A percentile compares a stretch with the other conserved stretches of the same genome.
Evolutionary conservation across 2,113 vertebrate genomes (phyloP).

Genomic region (Hydrochoerus hydrochaeris): DNA sequence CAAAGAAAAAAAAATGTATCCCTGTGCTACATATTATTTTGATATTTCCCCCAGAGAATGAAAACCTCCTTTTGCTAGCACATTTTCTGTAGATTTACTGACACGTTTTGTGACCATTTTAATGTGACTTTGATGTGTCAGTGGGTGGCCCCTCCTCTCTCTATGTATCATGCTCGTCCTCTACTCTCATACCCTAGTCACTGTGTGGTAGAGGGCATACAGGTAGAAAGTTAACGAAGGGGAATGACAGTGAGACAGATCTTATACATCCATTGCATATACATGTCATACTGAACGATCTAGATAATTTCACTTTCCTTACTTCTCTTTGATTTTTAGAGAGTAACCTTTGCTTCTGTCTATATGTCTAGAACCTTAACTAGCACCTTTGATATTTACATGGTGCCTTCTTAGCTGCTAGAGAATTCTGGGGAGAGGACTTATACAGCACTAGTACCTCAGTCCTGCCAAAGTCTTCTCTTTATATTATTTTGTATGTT

Average conservation of each 20-base stretch:
- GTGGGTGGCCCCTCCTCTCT: rapidly evolving
- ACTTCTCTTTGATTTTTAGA: neutral
- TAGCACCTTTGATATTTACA: neutral
- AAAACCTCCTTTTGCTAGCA: neutral
- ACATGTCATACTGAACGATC: neutral
- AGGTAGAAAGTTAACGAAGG: neutral
- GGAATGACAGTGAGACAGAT: neutral
- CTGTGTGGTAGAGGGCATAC: neutral
- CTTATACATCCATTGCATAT: neutral
- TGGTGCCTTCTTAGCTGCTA: neutral
- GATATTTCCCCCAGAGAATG: neutral
- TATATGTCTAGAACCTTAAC: neutral
- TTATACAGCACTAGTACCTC: neutral
- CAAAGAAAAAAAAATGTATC: neutral
- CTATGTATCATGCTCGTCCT: neutral
- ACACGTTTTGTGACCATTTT: neutral
- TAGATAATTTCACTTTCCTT: neutral
- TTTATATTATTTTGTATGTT: neutral
- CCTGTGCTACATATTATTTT: neutral
- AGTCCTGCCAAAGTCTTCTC: neutral
- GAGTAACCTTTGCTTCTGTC: neutral
- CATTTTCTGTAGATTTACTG: neutral
- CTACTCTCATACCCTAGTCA: neutral
- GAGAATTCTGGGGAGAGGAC: neutral
- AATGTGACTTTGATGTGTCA: neutral